Base-by-base conservation (phyloP, 2,888 invertebrate genomes). In the Zaprionus lineosus region DNA sequence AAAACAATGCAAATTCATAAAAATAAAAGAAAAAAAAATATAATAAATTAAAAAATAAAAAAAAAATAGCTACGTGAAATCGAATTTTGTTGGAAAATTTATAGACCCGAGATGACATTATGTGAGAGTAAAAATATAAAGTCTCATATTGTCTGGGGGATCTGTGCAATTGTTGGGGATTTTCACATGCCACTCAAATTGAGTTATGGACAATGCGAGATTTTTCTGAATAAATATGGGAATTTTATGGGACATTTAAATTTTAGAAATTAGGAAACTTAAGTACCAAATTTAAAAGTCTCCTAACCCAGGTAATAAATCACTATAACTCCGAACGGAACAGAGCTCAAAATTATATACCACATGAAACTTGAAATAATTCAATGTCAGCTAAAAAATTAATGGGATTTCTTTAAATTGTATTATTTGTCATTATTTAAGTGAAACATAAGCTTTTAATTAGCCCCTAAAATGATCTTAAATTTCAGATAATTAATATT, bases 151-250 rank as follows among this genome's bases (percentile, higher is more conserved):
- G 65, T 71, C 15, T 12, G 18, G 8, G 2, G 9, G 29, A 21
- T 40, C 26, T 43, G n/a, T 59, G 76, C 81, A 76, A 79, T 79
- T 79, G 84, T 72, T 19, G 18, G 15, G 33, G 11, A 40, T 56
- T 46, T 83, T 76, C 76, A 48, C 76, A 76, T 67, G 76, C 64
- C 81, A 64, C 43, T 83, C 68, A 57, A 66, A 61, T 28, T 71
- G 50, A 78, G 66, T 61, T 53, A 57, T 44, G 46, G 37, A 73
- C 60, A 52, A 61, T 47, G 57, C 53, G 15, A 46, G 48, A 9
- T 26, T 37, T 28, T 44, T 8, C 43, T 18, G 21, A 21, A 66
- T 63, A 63, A 56, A 51, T 63, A 70, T 67, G 70, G 39, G 65
- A 67, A 57, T 6, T 44, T 57, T 43, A 39, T 43, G 24, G 37